Conservation (phyloP, 2,797 vertebrate species). For the Neostethus bicornis region DNA sequence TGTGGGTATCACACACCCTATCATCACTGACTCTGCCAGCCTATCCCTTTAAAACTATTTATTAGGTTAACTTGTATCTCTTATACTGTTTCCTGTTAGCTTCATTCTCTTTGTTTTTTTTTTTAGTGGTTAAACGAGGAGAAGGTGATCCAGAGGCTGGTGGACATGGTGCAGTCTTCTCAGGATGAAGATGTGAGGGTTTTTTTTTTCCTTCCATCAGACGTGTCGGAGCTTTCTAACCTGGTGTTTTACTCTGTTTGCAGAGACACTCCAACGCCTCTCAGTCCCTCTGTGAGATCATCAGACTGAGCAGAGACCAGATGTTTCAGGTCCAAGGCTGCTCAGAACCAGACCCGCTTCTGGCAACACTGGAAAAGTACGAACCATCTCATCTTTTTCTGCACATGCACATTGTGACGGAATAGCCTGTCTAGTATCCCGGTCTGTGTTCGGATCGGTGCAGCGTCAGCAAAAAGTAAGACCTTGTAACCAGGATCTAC, state of each 20-base stretch:
- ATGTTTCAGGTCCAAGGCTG: constrained; percentile 97
- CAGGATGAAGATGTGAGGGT: constrained; percentile 99
- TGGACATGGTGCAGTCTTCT: constrained; percentile 95
- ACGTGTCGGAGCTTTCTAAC: background rate
- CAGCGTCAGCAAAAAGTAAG: too few relatives aligned
- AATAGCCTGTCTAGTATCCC: too few relatives aligned
- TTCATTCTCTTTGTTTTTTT: background rate
- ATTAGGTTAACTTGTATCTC: background rate
- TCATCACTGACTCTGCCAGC: background rate
- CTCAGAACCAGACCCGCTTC: constrained; percentile 93
- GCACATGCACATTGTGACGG: too few relatives aligned
- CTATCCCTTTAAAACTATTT: too few relatives aligned
- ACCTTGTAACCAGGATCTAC: too few relatives aligned
- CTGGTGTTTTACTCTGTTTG: constrained; percentile 11
- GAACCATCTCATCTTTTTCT: constrained; percentile 2
- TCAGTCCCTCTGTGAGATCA: constrained; percentile 98
- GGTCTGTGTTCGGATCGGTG: too few relatives aligned
- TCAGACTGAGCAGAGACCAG: constrained; percentile 98
- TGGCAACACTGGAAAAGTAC: constrained; percentile 97
- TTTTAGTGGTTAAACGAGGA: constrained; percentile 97
- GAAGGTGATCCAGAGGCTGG: constrained; percentile 95
- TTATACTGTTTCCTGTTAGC: background rate
- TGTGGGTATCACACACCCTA: constrained; percentile 77
- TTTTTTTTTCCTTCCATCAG: constrained; percentile 31
- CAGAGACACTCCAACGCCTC: constrained; percentile 98